phyloP scores from a whole-genome alignment of 2,888 invertebrate genomes.

The Cistogaster globosa region DNA sequence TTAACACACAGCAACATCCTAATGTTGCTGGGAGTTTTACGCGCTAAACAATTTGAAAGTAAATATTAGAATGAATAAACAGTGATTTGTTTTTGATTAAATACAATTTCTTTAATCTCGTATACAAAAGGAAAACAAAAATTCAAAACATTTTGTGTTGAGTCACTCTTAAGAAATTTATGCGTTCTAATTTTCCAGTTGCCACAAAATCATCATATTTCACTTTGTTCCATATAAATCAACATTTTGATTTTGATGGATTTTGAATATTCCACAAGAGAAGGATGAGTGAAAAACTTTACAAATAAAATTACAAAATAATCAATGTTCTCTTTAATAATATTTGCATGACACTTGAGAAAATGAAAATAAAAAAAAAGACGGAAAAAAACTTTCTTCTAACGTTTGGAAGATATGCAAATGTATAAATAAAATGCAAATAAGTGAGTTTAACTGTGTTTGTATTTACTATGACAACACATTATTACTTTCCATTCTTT shows the following conservation, averaged over 20 bases:
- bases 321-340: constrained; percentile 60
- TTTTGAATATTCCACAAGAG: not conserved
- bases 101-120: constrained; percentile 59
- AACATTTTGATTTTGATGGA: constrained; percentile 67
- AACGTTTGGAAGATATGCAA: constrained; percentile 22
- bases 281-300: constrained; percentile 21
- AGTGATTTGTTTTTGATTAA: constrained; percentile 66
- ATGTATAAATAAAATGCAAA: constrained; percentile 38
- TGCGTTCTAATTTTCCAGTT: constrained; percentile 13
- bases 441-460: constrained; percentile 40
- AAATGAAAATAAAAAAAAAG: too few relatives aligned
- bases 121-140: not conserved
- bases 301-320: constrained; percentile 66
- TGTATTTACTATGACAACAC: constrained; percentile 70
- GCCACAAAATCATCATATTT: constrained; percentile 54
- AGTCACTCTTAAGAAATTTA: constrained; percentile 68
- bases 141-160: constrained; percentile 55
- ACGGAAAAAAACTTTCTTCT: constrained; percentile 31
- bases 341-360: constrained; percentile 70
- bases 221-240: constrained; percentile 55
- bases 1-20: constrained; percentile 47
- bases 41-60: not conserved
- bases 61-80: constrained; percentile 46
- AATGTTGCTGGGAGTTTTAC: not conserved
- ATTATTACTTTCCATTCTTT: constrained; percentile 43